Evolutionary conservation across 2,888 invertebrate species (phyloP), one percentile per base, ranked within the genome.

Genomic region (Lacanobia wlatinum): DNA sequence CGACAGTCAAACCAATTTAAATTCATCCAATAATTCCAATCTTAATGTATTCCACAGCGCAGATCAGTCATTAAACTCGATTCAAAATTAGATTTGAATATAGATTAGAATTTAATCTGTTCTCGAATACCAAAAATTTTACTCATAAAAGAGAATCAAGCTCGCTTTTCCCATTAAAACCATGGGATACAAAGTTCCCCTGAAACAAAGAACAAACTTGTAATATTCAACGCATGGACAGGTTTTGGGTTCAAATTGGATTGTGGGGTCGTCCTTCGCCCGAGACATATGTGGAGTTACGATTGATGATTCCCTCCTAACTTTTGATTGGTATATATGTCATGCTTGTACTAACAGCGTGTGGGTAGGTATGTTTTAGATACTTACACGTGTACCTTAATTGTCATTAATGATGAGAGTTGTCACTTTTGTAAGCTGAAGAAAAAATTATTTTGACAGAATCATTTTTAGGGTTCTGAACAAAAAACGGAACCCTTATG

Each of bases 41-140:
- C 18, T 4, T 38, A 59, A 38, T 8, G 12, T 58, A 53, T 53
- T 18, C 52, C 10, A 53, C 1, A 69, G 14, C 23, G 18, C 46
- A 18, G 46, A 73, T 77, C 38, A 48, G 12, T 77, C 38, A 53
- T 74, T 48, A 73, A 73, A 69, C 38, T 53, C 40, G 14, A 59
- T 48, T 73, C 52, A 53, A 48, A 73, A 73, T 59, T 28, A 48
- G 46, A 77, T 74, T 70, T 70, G 40, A 70, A 78, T 77, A 59
- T 46, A 58, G 61, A 78, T 72, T 34, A 46, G 21, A 59, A 79
- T 62, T 71, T 78, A 71, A 75, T 78, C 16, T 50, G 38, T 60
- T 18, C 18, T 7, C 43, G 16, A 34, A 23, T 18, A 40, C 40
- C 46, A 71, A 38, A 38, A 56, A 58, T 46, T 70, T 78, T 14